These are phyloP conservation scores for Pao palembangensis DNA, from an alignment of 2,113 vertebrate species.

Conservation along the genomic window DNA sequence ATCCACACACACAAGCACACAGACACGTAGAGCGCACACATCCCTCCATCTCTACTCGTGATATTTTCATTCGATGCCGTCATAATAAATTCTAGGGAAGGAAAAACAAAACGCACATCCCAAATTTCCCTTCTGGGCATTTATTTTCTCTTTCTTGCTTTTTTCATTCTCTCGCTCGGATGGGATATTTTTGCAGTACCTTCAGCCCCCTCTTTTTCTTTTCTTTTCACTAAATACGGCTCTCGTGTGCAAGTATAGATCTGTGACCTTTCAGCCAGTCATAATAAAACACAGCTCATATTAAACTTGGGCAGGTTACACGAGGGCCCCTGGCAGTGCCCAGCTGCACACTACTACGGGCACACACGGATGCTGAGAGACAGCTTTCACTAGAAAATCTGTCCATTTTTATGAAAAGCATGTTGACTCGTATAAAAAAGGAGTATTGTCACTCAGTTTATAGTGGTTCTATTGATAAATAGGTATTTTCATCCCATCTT, in stretches of 20 bases:
- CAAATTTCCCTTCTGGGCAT: conserved; percentile 36
- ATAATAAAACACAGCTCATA: conserved; percentile 66
- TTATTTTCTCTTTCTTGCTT: conserved; percentile 37
- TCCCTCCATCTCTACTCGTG: conserved; percentile 23
- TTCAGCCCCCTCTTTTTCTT: conserved; percentile 8
- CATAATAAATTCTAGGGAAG: conserved; percentile 47
- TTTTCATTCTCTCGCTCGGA: conserved; percentile 27
- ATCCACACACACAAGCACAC: conserved; percentile 13
- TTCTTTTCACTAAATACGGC: conserved; percentile 34
- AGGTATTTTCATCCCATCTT: conserved; percentile 24
- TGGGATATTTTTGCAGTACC: conserved; percentile 59
- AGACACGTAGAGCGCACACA: neutral
- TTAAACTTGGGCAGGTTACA: conserved; percentile 53
- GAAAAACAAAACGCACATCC: conserved; percentile 16
- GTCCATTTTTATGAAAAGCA: neutral
- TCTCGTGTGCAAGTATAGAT: conserved; percentile 49
- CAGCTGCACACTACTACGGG: conserved; percentile 13
- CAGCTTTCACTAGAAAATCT: no score
- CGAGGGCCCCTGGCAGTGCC: conserved; percentile 51
- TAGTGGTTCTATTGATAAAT: conserved; percentile 22
- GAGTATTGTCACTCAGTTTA: conserved; percentile 15
- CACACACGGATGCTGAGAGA: neutral
- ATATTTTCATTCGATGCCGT: conserved; percentile 44
- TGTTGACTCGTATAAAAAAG: conserved; percentile 2
- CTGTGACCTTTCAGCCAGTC: conserved; percentile 57